These are phyloP conservation scores for Melanotaenia trifasciata DNA, from an alignment of 2,797 vertebrate genomes.

Conservation along the genomic window DNA sequence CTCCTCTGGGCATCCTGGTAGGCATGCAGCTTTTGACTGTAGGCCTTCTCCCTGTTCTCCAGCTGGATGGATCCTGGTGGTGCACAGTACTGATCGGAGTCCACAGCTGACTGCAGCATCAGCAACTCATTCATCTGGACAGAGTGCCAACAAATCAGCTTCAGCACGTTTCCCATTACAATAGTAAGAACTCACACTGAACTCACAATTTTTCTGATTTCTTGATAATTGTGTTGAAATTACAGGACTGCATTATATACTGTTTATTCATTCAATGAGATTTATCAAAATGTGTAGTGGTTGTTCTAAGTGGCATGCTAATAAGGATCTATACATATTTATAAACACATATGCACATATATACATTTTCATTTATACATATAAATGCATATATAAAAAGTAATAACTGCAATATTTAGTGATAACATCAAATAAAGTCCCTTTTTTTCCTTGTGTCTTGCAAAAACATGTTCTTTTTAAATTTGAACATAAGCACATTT, in stretches of 20 bases:
- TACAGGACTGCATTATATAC: not conserved
- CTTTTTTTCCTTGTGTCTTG: no score
- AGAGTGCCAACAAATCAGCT: constrained; percentile 8
- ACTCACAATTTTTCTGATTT: not conserved
- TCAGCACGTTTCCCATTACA: not conserved
- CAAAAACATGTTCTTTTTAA: no score
- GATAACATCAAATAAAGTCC: no score
- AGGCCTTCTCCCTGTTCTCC: constrained; percentile 74
- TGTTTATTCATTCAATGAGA: not conserved
- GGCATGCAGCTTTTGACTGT: constrained; percentile 80
- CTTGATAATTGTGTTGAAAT: not conserved
- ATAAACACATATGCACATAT: no score
- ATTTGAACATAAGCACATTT: not conserved
- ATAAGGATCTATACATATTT: not conserved
- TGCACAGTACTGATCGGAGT: constrained; percentile 73
- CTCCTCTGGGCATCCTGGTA: constrained; percentile 87
- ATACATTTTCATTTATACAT: no score
- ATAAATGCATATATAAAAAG: no score
- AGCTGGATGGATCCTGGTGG: constrained; percentile 64
- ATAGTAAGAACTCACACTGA: not conserved
- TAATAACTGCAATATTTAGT: no score
- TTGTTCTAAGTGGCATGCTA: not conserved
- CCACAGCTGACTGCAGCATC: constrained; percentile 63
- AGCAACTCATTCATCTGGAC: constrained; percentile 81
- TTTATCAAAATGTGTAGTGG: constrained; percentile 11